Evolutionary conservation across 2,113 vertebrate species (phyloP).

Genomic region (Microtus oregoni): DNA sequence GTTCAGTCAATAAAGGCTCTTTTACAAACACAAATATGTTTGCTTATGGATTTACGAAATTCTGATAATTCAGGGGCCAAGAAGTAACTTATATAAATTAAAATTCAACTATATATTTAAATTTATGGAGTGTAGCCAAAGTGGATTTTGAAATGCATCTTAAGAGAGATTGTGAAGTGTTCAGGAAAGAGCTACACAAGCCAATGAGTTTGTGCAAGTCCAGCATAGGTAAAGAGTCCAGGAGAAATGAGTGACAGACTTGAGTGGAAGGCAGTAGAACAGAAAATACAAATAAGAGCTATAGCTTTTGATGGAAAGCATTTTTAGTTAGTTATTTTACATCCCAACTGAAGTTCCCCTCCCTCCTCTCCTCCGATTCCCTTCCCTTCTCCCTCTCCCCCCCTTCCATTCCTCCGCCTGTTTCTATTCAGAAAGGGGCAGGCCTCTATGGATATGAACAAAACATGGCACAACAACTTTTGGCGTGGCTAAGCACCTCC

Average conservation of each 20-base stretch:
- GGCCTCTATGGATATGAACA: neutral
- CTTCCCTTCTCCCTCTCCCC: accelerated
- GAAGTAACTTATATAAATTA: constrained; percentile 50
- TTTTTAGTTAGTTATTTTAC: neutral
- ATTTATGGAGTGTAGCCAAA: neutral
- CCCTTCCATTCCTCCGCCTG: neutral
- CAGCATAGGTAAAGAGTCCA: neutral
- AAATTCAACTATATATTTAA: constrained; percentile 9
- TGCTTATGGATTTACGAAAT: neutral
- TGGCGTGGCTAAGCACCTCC: neutral
- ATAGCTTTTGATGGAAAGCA: neutral
- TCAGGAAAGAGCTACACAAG: neutral
- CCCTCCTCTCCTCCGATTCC: neutral
- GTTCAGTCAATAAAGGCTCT: constrained; percentile 26
- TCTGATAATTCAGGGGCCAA: neutral
- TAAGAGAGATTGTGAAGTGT: constrained; percentile 45
- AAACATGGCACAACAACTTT: neutral
- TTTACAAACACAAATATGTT: constrained; percentile 28
- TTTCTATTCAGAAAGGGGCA: neutral
- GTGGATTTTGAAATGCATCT: neutral
- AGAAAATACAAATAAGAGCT: neutral
- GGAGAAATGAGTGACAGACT: neutral
- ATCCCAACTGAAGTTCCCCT: neutral
- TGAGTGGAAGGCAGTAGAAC: neutral
- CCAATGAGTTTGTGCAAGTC: constrained; percentile 23